Evolutionary conservation across 2,113 vertebrate species (phyloP), one percentile per base, ranked within the genome.

Genomic region (Malurus cyaneus): DNA sequence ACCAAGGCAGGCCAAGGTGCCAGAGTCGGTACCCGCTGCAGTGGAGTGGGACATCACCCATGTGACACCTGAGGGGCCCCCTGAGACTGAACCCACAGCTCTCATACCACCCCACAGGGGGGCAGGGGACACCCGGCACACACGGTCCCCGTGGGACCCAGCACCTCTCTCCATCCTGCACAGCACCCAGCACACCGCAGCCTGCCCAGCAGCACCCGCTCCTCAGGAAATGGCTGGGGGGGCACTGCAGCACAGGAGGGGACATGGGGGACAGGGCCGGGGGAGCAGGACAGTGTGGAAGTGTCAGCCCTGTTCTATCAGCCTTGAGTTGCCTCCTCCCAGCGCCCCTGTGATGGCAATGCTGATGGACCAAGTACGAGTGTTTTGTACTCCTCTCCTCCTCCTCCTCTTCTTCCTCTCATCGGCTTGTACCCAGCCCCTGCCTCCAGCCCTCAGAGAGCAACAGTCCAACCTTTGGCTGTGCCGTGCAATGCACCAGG

Each of bases 401-500:
- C 98, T 98, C 97, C 32, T 95, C 88, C 69, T 88, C 83, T 93
- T 96, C 98, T 97, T 98, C 98, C 98, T 97, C 97, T 97, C 98
- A 98, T 99, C 88, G 96, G 98, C 99, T 99, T 99, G 98, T 98
- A 96, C 96, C 98, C 98, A 98, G 97, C 94, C 97, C 97, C 97
- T 97, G 94, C 97, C 97, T 97, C 97, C 93, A 97, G 97, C 97
- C 97, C 96, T 97, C 96, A 86, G 95, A 98, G 98, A 98, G 96
- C 97, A 97, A 98, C 97, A 97, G 98, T 99, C 99, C 98, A 98
- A 98, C 99, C 98, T 98, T 98, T 98, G 99, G 98, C 98, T 96
- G 97, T 95, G 97, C 97, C 85, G 44, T 98, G 98, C 98, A 98
- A 97, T 96, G 98, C 98, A 98, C 98, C 98, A 95, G 98, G 98